These are phyloP conservation scores for Centropus bengalensis DNA, from an alignment of 2,113 vertebrate genomes.

Conservation along the genomic window DNA sequence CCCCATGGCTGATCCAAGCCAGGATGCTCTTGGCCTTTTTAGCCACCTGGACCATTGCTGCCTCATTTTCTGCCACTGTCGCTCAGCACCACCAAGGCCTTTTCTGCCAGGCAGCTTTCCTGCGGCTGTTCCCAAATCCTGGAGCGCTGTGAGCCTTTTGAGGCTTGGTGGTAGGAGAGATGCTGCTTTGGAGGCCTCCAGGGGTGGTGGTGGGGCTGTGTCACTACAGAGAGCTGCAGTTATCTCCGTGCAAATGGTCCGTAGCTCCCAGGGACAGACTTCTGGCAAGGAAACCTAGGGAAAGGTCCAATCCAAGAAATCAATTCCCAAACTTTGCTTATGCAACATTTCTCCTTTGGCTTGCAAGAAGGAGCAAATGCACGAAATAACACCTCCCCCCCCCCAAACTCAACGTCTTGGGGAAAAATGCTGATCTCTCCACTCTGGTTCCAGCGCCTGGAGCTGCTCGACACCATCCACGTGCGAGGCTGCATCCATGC, in stretches of 20 bases:
- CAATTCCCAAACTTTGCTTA: background rate
- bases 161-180: background rate
- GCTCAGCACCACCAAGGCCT: no score
- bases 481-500: slow-evolving; percentile 92
- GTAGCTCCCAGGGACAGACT: background rate
- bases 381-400: background rate
- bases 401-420: rapidly evolving
- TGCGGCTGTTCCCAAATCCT: no score
- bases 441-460: slow-evolving; percentile 76
- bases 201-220: rapidly evolving
- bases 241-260: rapidly evolving
- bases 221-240: background rate
- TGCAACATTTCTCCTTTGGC: background rate
- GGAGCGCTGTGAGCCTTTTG: background rate
- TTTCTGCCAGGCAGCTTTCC: no score
- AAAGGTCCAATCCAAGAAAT: background rate
- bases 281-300: background rate
- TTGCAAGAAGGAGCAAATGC: background rate
- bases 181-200: background rate
- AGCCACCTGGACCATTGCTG: no score
- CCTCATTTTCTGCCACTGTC: no score
- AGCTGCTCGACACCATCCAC: slow-evolving; percentile 79
- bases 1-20: no score
- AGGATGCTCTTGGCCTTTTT: no score
- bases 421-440: rapidly evolving